Evolutionary conservation across 1,140 invertebrate species (phyloP).

Genomic region (Drosophila azteca): DNA sequence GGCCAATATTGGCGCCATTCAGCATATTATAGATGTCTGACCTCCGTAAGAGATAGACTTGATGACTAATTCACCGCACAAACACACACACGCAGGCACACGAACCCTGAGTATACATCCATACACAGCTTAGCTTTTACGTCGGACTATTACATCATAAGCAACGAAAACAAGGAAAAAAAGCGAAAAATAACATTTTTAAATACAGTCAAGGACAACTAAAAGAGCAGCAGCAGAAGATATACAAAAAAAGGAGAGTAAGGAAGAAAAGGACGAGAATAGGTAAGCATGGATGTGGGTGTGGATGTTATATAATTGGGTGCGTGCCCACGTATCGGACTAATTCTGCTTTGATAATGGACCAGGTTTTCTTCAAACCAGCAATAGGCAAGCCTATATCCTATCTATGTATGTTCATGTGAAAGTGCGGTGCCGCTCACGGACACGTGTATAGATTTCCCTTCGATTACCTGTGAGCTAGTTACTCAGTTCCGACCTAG

Average conservation of each 20-base stretch:
- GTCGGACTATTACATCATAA: slow-evolving; percentile 51
- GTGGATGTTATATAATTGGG: slow-evolving; percentile 26
- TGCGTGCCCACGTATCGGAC: no score
- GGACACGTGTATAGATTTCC: no score
- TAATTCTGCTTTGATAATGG: no score
- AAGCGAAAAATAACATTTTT: slow-evolving; percentile 51
- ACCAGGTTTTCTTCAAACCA: no score
- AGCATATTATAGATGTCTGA: slow-evolving; percentile 45
- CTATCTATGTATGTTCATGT: no score
- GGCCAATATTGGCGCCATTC: slow-evolving; percentile 34
- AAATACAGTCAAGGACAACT: slow-evolving; percentile 45
- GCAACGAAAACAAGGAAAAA: slow-evolving; percentile 33
- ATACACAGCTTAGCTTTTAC: slow-evolving; percentile 19
- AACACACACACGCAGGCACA: not conserved
- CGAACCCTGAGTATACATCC: not conserved
- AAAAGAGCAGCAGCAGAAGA: no score
- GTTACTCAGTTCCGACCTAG: no score
- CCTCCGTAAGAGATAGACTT: slow-evolving; percentile 27
- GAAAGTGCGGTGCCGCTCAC: no score
- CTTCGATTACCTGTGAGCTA: no score
- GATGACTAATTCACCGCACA: slow-evolving; percentile 42
- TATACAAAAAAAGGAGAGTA: slow-evolving; percentile 32
- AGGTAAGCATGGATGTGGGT: slow-evolving; percentile 5
- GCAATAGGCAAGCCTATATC: no score
- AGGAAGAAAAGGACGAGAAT: not conserved